Conservation (phyloP, 2,888 invertebrate genomes). For the Zele albiditarsus region DNA sequence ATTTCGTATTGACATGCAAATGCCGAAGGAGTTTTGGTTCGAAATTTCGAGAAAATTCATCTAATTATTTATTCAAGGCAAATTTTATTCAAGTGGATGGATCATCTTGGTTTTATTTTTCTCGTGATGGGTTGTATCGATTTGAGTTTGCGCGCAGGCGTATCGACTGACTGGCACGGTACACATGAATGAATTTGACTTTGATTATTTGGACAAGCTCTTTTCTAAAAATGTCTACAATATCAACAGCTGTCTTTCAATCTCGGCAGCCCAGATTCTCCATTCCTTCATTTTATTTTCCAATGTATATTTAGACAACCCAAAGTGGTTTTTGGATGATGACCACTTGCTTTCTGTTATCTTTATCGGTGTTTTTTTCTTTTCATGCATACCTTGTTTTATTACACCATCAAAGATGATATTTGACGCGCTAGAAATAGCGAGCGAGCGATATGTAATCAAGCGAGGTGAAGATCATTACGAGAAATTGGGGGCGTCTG, state of each 20-base stretch:
- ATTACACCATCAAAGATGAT: background rate
- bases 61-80: constrained; percentile 22
- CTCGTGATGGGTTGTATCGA: constrained; percentile 20
- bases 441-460: background rate
- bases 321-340: background rate
- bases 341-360: background rate
- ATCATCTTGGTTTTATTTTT: background rate
- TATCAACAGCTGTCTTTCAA: constrained; percentile 21
- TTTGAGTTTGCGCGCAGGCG: background rate
- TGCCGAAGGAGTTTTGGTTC: background rate
- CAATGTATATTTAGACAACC: constrained; percentile 7
- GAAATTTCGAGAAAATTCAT: background rate
- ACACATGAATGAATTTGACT: background rate
- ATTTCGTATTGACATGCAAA: background rate
- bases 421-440: background rate
- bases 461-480: background rate
- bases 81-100: background rate
- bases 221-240: background rate
- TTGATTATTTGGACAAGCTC: constrained; percentile 14
- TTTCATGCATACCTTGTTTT: too few species aligned
- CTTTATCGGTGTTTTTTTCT: too few species aligned
- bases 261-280: background rate
- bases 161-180: background rate
- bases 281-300: background rate
- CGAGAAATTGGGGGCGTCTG: background rate